Evolutionary conservation across 2,797 vertebrate species (phyloP), one percentile per base, ranked within the genome.

Genomic region (Fistularia commersonii): DNA sequence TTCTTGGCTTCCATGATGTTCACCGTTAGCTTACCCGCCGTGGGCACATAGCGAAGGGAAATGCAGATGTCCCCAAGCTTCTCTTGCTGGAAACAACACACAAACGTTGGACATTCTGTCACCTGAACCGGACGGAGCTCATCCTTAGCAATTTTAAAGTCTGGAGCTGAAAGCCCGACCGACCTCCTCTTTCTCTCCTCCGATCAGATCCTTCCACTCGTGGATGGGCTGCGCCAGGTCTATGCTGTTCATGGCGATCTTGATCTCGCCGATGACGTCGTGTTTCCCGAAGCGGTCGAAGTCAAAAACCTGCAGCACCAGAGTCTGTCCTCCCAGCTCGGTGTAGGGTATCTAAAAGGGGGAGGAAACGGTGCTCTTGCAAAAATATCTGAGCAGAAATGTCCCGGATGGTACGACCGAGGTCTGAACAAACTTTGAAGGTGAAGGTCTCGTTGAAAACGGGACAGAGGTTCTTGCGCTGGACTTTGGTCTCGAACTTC

Each of bases 201-300:
- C 88, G 51, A 90, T 79, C 46, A 94, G 77, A 54, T 93, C 91
- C 69, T 84, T 89, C 90, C 90, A 93, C 50, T 93, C 92, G 0
- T 93, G 88, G 40, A 92, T 88, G 0, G 91, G 90, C 55, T 92
- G 92, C 5, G 49, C 92, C 15, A 93, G 79, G 47, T 94, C 92
- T 14, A 93, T 75, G 0, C 65, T 82, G 84, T 91, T 94, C 94
- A 96, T 95, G 35, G 92, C 62, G 38, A 95, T 89, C 56, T 92
- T 91, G 56, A 93, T 89, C 69, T 95, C 90, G 0, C 94, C 94
- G 0, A 96, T 96, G 56, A 90, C 82, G 6, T 96, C 94, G 0
- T 96, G 93, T 67, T 94, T 94, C 31, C 93, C 94, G 51, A 96
- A 96, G 15, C 94, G 92, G 58, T 96, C 94, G 63, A 95, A 96